phyloP scores from a whole-genome alignment of 2,888 invertebrate species.

The Druceiella hillmani region DNA sequence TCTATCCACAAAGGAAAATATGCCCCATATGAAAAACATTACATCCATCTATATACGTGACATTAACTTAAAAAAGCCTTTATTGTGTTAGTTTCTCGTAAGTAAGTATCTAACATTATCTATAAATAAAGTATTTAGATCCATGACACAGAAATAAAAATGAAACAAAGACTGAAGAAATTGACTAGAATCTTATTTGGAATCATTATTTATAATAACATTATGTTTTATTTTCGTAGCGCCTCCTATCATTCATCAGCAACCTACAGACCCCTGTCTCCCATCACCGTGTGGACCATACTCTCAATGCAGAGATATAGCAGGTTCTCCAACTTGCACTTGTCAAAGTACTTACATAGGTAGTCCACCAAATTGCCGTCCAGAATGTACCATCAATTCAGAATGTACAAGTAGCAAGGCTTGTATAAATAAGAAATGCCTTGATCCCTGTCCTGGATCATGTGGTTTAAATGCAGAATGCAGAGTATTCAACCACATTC shows the following conservation, averaged over 20 bases:
- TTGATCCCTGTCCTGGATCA: constrained; percentile 74
- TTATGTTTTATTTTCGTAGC: constrained; percentile 13
- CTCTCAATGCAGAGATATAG: constrained; percentile 59
- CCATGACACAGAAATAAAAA: too few relatives aligned
- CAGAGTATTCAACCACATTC: constrained; percentile 59
- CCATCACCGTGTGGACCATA: constrained; percentile 80
- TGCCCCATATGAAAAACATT: too few relatives aligned
- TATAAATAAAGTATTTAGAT: too few relatives aligned
- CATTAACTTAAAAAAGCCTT: too few relatives aligned
- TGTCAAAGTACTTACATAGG: constrained; percentile 66
- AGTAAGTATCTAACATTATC: too few relatives aligned
- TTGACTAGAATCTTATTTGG: too few relatives aligned
- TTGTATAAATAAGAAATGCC: constrained; percentile 70
- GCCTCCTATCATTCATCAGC: constrained; percentile 35
- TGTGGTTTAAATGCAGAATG: constrained; percentile 69
- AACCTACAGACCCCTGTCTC: constrained; percentile 58
- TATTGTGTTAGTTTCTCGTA: too few relatives aligned
- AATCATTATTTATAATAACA: background rate
- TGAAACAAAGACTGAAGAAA: too few relatives aligned
- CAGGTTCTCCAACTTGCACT: constrained; percentile 62
- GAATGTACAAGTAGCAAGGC: constrained; percentile 75
- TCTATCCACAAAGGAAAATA: too few relatives aligned
- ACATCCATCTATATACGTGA: too few relatives aligned
- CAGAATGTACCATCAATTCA: constrained; percentile 72
- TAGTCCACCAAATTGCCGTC: constrained; percentile 69